These are phyloP conservation scores for Colius striatus DNA, from an alignment of 2,113 vertebrate species.

Conservation along the genomic window DNA sequence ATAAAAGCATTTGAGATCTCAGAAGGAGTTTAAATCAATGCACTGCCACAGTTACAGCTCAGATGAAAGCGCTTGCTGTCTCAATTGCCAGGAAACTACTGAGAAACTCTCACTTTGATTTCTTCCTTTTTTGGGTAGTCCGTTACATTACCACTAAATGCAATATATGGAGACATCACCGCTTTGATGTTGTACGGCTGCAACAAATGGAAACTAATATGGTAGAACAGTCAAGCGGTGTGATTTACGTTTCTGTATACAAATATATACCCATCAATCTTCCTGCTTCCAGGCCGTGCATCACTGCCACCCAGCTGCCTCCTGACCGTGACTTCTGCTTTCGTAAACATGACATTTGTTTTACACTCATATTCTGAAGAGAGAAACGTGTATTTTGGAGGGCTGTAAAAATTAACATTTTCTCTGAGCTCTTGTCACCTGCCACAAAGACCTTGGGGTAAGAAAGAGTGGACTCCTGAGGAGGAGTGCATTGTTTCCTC, in stretches of 20 bases:
- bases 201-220: conserved; percentile 80
- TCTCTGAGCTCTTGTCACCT: background rate
- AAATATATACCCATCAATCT: conserved; percentile 63
- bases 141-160: conserved; percentile 84
- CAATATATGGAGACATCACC: conserved; percentile 75
- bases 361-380: conserved; percentile 39
- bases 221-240: conserved; percentile 70
- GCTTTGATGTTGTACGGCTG: conserved; percentile 83
- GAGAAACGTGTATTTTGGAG: background rate
- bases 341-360: conserved; percentile 48
- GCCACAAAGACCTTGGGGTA: accelerated
- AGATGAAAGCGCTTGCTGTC: conserved; percentile 85
- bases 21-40: conserved; percentile 89
- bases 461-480: background rate
- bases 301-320: conserved; percentile 50
- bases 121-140: conserved; percentile 74
- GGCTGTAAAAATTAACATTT: background rate
- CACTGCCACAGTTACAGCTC: conserved; percentile 81
- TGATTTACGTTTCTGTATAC: conserved; percentile 68
- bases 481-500: background rate
- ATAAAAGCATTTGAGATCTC: conserved; percentile 87
- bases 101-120: conserved; percentile 85
- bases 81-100: conserved; percentile 87
- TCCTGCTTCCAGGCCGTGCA: background rate
- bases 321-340: conserved; percentile 20